These are phyloP conservation scores for Meloidogyne exigua DNA, from an alignment of 1,140 invertebrate genomes.

Conservation along the genomic window DNA sequence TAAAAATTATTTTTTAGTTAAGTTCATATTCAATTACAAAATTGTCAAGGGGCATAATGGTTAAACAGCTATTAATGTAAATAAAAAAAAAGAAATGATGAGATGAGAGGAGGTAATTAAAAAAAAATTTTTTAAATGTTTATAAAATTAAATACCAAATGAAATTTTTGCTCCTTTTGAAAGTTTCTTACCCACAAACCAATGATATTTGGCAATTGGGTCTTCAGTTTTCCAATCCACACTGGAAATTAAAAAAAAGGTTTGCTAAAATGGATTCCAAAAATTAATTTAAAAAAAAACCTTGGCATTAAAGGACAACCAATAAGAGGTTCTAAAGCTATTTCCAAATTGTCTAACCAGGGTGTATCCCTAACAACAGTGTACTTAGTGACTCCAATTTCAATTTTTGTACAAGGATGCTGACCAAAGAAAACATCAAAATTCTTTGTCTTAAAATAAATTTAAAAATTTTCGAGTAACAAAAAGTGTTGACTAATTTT, in stretches of 20 bases:
- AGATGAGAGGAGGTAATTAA: no score
- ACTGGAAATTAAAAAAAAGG: neutral
- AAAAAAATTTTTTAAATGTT: neutral
- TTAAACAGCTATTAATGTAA: no score
- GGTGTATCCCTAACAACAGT: slow-evolving; percentile 10
- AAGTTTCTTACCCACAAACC: neutral
- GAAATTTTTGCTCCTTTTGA: neutral
- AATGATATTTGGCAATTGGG: slow-evolving; percentile 4
- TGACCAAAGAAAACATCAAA: slow-evolving; percentile 14
- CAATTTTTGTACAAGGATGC: neutral
- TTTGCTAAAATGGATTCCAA: neutral
- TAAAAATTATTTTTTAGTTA: no score
- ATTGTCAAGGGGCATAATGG: no score
- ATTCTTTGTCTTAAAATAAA: slow-evolving; percentile 9
- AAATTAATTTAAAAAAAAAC: slow-evolving; percentile 14
- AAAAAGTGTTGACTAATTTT: neutral
- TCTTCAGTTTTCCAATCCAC: neutral
- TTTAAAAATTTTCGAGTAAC: neutral
- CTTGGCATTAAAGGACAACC: slow-evolving; percentile 28
- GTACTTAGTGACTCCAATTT: neutral
- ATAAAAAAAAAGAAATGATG: no score
- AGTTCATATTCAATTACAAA: no score
- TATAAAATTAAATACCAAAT: neutral
- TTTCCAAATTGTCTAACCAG: slow-evolving; percentile 20
- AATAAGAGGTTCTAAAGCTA: slow-evolving; percentile 20